Base-by-base conservation (phyloP, 2,797 vertebrate species). In the Intellagama lesueurii region DNA sequence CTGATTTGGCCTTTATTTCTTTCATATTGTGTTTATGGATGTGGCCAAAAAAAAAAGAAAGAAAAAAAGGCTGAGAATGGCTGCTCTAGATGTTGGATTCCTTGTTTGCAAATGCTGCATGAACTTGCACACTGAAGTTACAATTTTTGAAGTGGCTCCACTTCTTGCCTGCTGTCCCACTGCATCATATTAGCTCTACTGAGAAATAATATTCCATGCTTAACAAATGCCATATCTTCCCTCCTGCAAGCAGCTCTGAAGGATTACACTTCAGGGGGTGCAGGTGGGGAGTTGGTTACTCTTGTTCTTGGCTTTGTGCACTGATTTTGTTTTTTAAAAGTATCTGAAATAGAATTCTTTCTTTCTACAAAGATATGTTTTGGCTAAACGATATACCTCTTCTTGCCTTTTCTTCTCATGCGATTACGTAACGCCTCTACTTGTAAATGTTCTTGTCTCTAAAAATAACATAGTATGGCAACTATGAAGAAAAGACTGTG, bases 311-410 rank as follows among this genome's bases (percentile, higher is more conserved):
- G 87, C 72, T 89, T 92, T 76, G n/a, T 68, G 77, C 60, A 81
- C 88, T 47, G 24, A 5, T 66, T 87, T 83, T 56, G 79, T 26
- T 78, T 91, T 70, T 11, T 86, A 92, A 90, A 90, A 84, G 81
- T 64, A 14, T 85, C 52, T 82, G 90, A 88, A 24, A 76, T 88
- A 91, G 85, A 26, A 76, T 85, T 92, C 89, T 81, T 85, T 92
- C 89, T 81, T 86, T 90, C 83, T 90, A 56, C 91, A 91, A 81
- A 79, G 93, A 90, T 91, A 93, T 93, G 90, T 80, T 90, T 89
- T 47, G 60, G 17, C 87, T 84, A 90, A 90, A 89, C 87, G 76
- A 86, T 60, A 24, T 89, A 86, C 17, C 89, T 56, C 5, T n/a
- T 88, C 85, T 88, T 88, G 80, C 89, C 90, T 93, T 92, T 91